Conservation (phyloP, 2,797 vertebrate species). For the Anableps anableps region DNA sequence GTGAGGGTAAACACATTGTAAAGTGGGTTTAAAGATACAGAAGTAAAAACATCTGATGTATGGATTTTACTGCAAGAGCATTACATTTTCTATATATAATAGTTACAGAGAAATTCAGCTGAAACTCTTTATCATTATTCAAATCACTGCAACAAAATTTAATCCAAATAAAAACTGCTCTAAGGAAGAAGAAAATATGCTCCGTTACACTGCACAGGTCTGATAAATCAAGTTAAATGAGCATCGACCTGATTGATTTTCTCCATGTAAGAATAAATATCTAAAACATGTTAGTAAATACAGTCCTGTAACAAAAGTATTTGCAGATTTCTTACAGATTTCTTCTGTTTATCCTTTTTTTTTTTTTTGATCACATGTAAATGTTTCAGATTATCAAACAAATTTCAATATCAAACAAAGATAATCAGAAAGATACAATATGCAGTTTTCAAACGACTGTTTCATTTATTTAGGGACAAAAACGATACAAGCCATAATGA, state of each 20-base stretch:
- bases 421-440: neutral
- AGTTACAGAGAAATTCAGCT: neutral
- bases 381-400: neutral
- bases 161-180: neutral
- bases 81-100: neutral
- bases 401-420: neutral
- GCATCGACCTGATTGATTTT: neutral
- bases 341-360: neutral
- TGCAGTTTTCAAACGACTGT: neutral
- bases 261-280: neutral
- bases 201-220: too few relatives aligned
- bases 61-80: neutral
- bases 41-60: neutral
- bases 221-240: neutral
- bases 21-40: conserved; percentile 14
- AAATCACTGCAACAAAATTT: neutral
- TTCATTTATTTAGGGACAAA: neutral
- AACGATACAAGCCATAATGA: neutral
- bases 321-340: neutral
- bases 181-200: neutral
- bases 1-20: neutral
- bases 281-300: neutral
- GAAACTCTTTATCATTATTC: neutral
- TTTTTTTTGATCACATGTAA: neutral
- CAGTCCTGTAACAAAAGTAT: neutral